Evolutionary conservation across 23 tunicate genomes (phyloP).

Genomic region (Trididemnum nubilum): DNA sequence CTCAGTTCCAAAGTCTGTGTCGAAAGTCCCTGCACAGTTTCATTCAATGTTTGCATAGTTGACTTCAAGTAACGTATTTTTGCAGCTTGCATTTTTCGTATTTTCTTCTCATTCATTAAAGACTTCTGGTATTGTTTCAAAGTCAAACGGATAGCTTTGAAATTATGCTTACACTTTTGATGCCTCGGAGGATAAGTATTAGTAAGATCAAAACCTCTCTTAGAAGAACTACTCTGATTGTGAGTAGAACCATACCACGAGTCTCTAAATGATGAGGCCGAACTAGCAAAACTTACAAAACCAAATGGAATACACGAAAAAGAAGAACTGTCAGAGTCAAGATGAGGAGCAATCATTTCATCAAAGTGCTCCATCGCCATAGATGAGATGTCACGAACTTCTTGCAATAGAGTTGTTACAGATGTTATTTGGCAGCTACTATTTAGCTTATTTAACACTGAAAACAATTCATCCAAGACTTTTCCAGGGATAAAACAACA

Average conservation of each 20-base stretch:
- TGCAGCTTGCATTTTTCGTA: background rate
- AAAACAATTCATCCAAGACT: slow-evolving; percentile 57
- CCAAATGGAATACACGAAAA: background rate
- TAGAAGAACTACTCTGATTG: too few relatives aligned
- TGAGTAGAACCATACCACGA: too few relatives aligned
- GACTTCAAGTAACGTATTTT: background rate
- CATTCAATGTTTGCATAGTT: background rate
- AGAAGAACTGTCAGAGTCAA: background rate
- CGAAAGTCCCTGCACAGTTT: background rate
- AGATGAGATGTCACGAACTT: slow-evolving; percentile 64
- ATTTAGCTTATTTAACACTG: slow-evolving; percentile 11
- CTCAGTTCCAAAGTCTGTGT: background rate
- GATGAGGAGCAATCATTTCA: slow-evolving; percentile 40
- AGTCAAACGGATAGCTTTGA: background rate
- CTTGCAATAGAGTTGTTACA: slow-evolving; percentile 25
- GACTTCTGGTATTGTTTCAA: background rate
- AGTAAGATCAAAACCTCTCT: too few relatives aligned
- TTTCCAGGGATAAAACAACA: slow-evolving; percentile 64
- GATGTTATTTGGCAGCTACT: background rate
- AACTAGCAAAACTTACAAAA: too few relatives aligned
- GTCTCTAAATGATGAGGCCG: too few relatives aligned
- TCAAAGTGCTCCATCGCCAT: slow-evolving; percentile 85
- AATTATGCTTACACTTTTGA: too few relatives aligned
- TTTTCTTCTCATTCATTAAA: background rate
- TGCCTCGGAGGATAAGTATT: too few relatives aligned